Evolutionary conservation across 2,797 vertebrate species (phyloP).

Genomic region (Percopsis omiscomaycus): DNA sequence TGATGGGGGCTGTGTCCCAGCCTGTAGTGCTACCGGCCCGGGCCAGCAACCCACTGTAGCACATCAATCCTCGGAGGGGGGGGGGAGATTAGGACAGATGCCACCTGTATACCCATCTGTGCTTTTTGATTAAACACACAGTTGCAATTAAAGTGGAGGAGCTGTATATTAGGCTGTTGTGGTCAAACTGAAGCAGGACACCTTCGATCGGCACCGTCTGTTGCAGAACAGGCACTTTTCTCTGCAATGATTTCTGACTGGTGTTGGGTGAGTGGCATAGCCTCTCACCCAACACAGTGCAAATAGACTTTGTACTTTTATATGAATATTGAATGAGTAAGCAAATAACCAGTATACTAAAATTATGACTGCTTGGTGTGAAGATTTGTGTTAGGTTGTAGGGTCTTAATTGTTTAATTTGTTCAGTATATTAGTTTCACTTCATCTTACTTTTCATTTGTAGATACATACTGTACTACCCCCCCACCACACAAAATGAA

Average conservation of each 20-base stretch:
- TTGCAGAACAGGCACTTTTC: conserved; percentile 64
- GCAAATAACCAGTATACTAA: conserved; percentile 1
- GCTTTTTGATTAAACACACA: conserved; percentile 78
- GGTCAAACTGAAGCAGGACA: conserved; percentile 50
- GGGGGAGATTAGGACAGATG: conserved; percentile 60
- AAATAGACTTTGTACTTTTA: conserved; percentile 19
- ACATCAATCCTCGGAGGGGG: conserved; percentile 77
- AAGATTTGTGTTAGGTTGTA: background rate
- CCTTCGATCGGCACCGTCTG: conserved; percentile 49
- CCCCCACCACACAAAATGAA: too few species aligned
- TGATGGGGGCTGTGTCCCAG: conserved; percentile 73
- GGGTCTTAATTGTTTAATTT: too few species aligned
- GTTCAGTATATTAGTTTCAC: background rate
- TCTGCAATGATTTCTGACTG: conserved; percentile 55
- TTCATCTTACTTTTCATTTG: background rate
- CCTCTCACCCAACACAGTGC: conserved; percentile 33
- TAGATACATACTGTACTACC: too few species aligned
- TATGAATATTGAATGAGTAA: conserved; percentile 31
- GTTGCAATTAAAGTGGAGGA: conserved; percentile 71
- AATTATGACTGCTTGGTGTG: background rate
- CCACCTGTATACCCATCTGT: conserved; percentile 72
- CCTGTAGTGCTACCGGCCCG: conserved; percentile 47
- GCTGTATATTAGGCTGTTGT: conserved; percentile 76
- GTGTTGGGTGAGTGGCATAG: conserved; percentile 29
- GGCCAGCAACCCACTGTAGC: conserved; percentile 33